These are phyloP conservation scores for Rutpela maculata DNA, from an alignment of 2,888 invertebrate species.

Conservation along the genomic window DNA sequence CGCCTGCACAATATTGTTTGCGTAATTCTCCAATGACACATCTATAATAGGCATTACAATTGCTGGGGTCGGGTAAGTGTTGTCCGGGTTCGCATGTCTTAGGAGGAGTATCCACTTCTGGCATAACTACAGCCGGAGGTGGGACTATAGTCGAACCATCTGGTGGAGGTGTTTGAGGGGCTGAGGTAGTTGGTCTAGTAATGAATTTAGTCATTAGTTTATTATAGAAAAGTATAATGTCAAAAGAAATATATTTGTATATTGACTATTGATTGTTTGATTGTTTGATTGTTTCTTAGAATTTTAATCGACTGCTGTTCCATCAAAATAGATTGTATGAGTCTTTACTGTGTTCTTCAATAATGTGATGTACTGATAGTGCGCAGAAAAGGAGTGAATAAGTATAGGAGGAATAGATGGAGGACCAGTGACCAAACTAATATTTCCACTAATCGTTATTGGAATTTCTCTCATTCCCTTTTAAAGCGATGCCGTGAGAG, in stretches of 20 bases:
- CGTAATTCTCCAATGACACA: slow-evolving; percentile 84
- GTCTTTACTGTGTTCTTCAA: no score
- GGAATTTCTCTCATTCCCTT: no score
- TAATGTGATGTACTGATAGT: no score
- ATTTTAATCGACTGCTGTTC: no score
- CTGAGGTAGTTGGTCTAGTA: slow-evolving; percentile 43
- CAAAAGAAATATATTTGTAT: background rate
- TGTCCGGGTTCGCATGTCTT: slow-evolving; percentile 73
- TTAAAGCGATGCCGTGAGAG: no score
- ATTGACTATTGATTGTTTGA: background rate
- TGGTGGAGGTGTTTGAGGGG: slow-evolving; percentile 48
- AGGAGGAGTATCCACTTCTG: slow-evolving; percentile 67
- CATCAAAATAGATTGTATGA: no score
- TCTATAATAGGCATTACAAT: slow-evolving; percentile 85
- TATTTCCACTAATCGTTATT: no score
- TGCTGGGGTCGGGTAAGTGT: slow-evolving; percentile 78
- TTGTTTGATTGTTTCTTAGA: no score
- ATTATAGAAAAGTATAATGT: background rate
- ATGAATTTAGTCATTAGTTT: background rate
- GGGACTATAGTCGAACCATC: slow-evolving; percentile 70
- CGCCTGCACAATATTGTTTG: slow-evolving; percentile 86
- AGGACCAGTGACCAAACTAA: no score
- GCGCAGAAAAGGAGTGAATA: no score
- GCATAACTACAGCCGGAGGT: slow-evolving; percentile 74
- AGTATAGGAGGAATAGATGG: no score